These are phyloP conservation scores for Tortrix viridana DNA, from an alignment of 2,888 invertebrate species.

Conservation along the genomic window DNA sequence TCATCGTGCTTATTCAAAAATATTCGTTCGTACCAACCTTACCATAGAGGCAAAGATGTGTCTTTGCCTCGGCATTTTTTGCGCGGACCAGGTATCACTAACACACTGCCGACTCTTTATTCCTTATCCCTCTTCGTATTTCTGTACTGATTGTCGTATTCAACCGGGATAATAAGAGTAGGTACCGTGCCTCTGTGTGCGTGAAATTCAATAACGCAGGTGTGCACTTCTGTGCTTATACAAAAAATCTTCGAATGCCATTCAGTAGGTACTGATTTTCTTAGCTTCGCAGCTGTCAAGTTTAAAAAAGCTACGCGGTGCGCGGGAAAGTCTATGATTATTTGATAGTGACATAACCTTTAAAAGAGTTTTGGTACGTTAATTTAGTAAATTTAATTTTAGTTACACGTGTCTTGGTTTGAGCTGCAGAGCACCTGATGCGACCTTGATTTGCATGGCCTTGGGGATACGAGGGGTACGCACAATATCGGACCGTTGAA, in stretches of 20 bases:
- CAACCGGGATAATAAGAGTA: slow-evolving; percentile 53
- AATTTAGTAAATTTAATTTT: too few species aligned
- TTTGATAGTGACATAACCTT: slow-evolving; percentile 27
- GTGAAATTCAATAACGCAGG: slow-evolving; percentile 44
- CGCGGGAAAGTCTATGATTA: slow-evolving; percentile 32
- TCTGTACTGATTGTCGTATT: slow-evolving; percentile 54
- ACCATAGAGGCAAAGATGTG: slow-evolving; percentile 29
- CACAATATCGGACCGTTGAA: slow-evolving; percentile 51
- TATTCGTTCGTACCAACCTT: slow-evolving; percentile 13
- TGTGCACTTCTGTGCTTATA: slow-evolving; percentile 38
- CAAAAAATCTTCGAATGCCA: slow-evolving; percentile 34
- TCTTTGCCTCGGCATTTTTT: slow-evolving; percentile 45
- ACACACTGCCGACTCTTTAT: slow-evolving; percentile 45
- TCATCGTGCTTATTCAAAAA: slow-evolving; percentile 28
- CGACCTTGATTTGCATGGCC: slow-evolving; percentile 51
- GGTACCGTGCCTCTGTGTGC: slow-evolving; percentile 45
- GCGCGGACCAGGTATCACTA: slow-evolving; percentile 49
- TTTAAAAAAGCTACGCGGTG: slow-evolving; percentile 21
- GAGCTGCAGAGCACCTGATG: slow-evolving; percentile 43
- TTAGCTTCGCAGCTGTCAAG: slow-evolving; percentile 33
- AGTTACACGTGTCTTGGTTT: slow-evolving; percentile 31
- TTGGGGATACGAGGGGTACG: slow-evolving; percentile 44
- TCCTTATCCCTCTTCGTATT: slow-evolving; percentile 47
- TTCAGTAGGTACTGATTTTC: slow-evolving; percentile 36
- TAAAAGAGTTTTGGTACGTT: slow-evolving; percentile 28